A percentile compares a stretch with the other conserved stretches of the same genome.
Conservation (phyloP, 2,888 invertebrate species). For the Harpalus rubripes region DNA sequence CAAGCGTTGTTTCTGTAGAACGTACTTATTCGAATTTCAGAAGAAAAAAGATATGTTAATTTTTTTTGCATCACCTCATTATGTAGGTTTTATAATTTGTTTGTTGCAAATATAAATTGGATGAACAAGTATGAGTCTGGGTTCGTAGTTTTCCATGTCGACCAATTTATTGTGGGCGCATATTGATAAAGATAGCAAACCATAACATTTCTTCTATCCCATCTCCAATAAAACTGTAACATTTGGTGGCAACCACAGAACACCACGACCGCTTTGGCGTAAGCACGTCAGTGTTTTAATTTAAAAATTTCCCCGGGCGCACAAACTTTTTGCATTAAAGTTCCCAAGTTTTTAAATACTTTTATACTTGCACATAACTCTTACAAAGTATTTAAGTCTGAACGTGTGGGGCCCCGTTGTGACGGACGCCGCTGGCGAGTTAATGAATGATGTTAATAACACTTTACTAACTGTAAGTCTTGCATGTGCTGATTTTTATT, state of each 20-base stretch:
- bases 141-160: too few relatives aligned
- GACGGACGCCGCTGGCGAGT: constrained; percentile 20
- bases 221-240: constrained; percentile 43
- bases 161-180: too few relatives aligned
- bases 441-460: constrained; percentile 63
- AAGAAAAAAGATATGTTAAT: too few relatives aligned
- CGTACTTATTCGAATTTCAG: too few relatives aligned
- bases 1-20: too few relatives aligned
- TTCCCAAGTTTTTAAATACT: constrained; percentile 65
- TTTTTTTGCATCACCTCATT: too few relatives aligned
- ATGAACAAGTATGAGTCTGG: too few relatives aligned
- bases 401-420: constrained; percentile 46
- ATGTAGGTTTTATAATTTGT: too few relatives aligned
- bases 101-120: too few relatives aligned
- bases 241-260: constrained; percentile 24
- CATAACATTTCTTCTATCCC: background rate
- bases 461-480: constrained; percentile 58
- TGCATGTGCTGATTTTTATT: constrained; percentile 49
- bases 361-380: constrained; percentile 66
- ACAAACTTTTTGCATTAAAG: constrained; percentile 64
- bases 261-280: constrained; percentile 15
- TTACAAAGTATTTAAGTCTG: constrained; percentile 65
- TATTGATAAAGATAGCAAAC: too few relatives aligned
- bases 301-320: constrained; percentile 64
- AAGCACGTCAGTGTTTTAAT: constrained; percentile 64